Conservation (phyloP, 2,113 vertebrate species). For the Gasterosteus aculeatus region DNA sequence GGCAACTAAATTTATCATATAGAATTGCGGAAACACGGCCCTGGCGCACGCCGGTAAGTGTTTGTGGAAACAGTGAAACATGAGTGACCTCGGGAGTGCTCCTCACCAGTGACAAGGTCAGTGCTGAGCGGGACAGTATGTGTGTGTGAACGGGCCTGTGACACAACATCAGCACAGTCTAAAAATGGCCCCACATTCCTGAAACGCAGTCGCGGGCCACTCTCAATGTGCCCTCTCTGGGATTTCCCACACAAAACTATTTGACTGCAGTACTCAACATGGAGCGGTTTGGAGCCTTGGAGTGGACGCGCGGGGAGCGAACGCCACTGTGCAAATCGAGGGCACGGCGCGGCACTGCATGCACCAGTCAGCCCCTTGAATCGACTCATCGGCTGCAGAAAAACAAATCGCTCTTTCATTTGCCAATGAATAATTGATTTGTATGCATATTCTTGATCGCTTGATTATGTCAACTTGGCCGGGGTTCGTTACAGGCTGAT, state of each 20-base stretch:
- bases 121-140: slow-evolving; percentile 32
- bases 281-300: not conserved
- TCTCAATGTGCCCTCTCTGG: slow-evolving; percentile 30
- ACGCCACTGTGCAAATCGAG: not conserved
- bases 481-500: slow-evolving; percentile 2
- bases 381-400: not conserved
- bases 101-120: slow-evolving; percentile 57
- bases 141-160: slow-evolving; percentile 54
- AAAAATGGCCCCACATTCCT: slow-evolving; percentile 69
- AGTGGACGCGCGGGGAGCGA: not conserved
- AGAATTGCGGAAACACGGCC: not conserved
- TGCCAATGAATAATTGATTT: not conserved
- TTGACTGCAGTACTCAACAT: slow-evolving; percentile 3
- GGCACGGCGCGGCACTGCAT: slow-evolving; percentile 9
- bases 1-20: slow-evolving; percentile 19
- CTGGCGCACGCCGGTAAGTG: not conserved
- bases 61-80: slow-evolving; percentile 48
- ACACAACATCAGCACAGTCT: slow-evolving; percentile 64
- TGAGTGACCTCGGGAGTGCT: slow-evolving; percentile 39
- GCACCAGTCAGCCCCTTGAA: not conserved
- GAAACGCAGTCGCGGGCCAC: slow-evolving; percentile 18
- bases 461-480: not conserved
- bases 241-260: slow-evolving; percentile 39
- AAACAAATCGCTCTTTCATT: not conserved
- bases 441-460: not conserved